A percentile compares a stretch with the other conserved stretches of the same genome.
Conservation (phyloP, 2,888 invertebrate species). For the Shargacucullia verbasci region DNA sequence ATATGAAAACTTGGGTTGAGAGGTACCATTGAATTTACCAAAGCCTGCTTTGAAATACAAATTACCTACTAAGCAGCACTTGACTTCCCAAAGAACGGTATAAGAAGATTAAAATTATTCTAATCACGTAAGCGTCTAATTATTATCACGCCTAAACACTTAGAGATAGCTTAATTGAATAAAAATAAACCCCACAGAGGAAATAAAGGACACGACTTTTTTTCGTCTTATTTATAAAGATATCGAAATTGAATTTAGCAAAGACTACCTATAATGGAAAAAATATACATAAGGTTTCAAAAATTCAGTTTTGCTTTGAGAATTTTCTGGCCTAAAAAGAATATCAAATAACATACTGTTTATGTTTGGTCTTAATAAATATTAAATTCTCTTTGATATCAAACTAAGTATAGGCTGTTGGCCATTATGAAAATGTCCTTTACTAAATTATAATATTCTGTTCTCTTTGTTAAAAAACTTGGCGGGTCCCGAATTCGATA, state of each 20-base stretch:
- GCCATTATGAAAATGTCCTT: too few relatives aligned
- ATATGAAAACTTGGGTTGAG: too few relatives aligned
- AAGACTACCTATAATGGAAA: slow-evolving; percentile 5
- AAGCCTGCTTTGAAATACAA: too few relatives aligned
- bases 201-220: background rate
- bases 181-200: background rate
- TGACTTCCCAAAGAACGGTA: background rate
- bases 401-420: too few relatives aligned
- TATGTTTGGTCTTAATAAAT: background rate
- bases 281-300: background rate
- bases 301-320: background rate
- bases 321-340: background rate
- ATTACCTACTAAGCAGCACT: too few relatives aligned
- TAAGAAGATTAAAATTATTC: background rate
- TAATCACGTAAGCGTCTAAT: slow-evolving; percentile 14
- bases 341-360: too few relatives aligned
- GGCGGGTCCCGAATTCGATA: too few relatives aligned
- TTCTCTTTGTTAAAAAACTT: too few relatives aligned
- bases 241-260: slow-evolving; percentile 15
- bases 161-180: slow-evolving; percentile 3
- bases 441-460: too few relatives aligned
- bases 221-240: too few relatives aligned
- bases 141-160: slow-evolving; percentile 10
- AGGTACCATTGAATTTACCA: too few relatives aligned
- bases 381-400: background rate